Conservation (phyloP, 1,140 invertebrate species). For the Drosophila chauvacae region DNA sequence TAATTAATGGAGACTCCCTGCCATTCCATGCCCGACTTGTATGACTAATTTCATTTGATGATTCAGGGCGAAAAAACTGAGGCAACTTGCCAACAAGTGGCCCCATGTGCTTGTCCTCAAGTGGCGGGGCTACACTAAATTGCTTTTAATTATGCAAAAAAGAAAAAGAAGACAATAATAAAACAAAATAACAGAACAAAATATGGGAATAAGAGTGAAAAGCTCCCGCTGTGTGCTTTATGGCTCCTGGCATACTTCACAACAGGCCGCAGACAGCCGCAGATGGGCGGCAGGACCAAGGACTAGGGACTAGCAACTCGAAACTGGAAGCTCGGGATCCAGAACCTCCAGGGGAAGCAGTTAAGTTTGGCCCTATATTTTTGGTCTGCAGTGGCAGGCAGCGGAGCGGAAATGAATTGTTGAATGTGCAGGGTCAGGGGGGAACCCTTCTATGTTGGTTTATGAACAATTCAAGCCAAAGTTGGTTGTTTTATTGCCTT, state of each 20-base stretch:
- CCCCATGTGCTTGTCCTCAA: slow-evolving; percentile 50
- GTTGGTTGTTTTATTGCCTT: slow-evolving; percentile 56
- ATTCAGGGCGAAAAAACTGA: slow-evolving; percentile 24
- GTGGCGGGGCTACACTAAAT: slow-evolving; percentile 54
- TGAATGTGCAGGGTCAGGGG: slow-evolving; percentile 21
- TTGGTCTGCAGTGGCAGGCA: slow-evolving; percentile 18
- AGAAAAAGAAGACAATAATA: slow-evolving; percentile 35
- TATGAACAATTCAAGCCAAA: slow-evolving; percentile 51
- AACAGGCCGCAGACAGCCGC: slow-evolving; percentile 41
- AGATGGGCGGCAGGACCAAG: slow-evolving; percentile 11
- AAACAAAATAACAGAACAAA: slow-evolving; percentile 19
- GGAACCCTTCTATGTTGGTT: slow-evolving; percentile 43
- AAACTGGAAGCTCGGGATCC: background rate
- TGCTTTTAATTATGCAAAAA: slow-evolving; percentile 71
- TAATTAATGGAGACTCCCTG: slow-evolving; percentile 21
- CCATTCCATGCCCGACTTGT: slow-evolving; percentile 10
- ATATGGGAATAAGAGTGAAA: slow-evolving; percentile 25
- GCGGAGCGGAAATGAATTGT: slow-evolving; percentile 64
- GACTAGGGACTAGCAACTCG: background rate
- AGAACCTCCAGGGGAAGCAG: slow-evolving; percentile 34
- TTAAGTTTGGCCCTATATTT: slow-evolving; percentile 24
- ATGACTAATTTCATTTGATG: slow-evolving; percentile 52
- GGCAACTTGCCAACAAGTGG: slow-evolving; percentile 46
- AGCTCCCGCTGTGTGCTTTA: slow-evolving; percentile 43
- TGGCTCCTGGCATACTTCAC: slow-evolving; percentile 50